Evolutionary conservation across 1,140 invertebrate species (phyloP).

Genomic region (Amphibalanus amphitrite): DNA sequence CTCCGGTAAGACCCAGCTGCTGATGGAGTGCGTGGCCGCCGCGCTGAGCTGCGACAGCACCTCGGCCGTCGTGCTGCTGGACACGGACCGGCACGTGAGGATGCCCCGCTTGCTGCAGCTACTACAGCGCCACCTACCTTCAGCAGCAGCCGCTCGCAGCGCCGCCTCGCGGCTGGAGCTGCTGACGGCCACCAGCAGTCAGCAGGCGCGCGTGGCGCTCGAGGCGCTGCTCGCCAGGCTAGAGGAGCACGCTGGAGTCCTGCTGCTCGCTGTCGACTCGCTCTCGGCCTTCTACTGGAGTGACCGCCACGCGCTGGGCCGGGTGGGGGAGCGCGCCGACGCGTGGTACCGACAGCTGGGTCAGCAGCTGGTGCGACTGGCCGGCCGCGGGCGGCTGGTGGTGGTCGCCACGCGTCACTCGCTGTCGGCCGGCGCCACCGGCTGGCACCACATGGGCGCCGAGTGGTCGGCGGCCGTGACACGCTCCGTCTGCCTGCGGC

Average conservation of each 20-base stretch:
- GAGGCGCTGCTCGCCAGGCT: neutral
- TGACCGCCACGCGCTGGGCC: neutral
- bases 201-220: neutral
- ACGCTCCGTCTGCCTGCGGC: neutral
- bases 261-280: neutral
- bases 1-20: neutral
- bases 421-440: neutral
- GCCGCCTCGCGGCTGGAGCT: neutral
- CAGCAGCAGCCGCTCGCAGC: too few species aligned
- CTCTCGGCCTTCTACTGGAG: neutral
- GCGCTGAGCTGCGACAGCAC: neutral
- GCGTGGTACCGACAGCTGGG: neutral
- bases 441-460: neutral
- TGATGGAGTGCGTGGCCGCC: neutral
- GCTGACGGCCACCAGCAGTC: neutral
- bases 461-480: neutral
- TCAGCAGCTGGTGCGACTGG: neutral
- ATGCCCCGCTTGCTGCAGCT: neutral
- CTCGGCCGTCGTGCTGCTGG: neutral
- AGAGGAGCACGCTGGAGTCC: neutral
- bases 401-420: neutral
- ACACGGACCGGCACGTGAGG: neutral
- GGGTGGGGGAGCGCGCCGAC: neutral
- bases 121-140: neutral
- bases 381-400: neutral